These are phyloP conservation scores for Osedax fenrisi DNA, from an alignment of 2,888 invertebrate genomes.

Conservation along the genomic window DNA sequence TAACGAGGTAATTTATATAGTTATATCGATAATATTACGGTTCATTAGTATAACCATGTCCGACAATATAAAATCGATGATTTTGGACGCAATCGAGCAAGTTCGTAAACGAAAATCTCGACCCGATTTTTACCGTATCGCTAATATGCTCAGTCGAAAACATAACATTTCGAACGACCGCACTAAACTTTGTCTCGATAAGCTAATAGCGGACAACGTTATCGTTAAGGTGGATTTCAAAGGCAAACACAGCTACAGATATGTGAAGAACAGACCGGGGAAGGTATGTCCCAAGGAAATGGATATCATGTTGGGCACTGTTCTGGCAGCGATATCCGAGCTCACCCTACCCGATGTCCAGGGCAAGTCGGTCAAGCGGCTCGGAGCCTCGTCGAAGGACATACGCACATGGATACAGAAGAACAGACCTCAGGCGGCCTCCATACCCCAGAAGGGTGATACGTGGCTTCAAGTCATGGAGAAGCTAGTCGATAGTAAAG, in stretches of 20 bases:
- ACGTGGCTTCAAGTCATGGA: too few species aligned
- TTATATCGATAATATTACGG: too few species aligned
- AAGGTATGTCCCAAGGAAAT: slow-evolving; percentile 69
- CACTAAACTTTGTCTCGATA: slow-evolving; percentile 58
- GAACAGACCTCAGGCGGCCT: neutral
- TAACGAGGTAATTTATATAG: too few species aligned
- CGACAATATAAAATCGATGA: too few species aligned
- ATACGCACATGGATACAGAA: neutral
- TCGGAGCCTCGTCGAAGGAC: slow-evolving; percentile 1
- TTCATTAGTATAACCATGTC: too few species aligned
- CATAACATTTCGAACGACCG: slow-evolving; percentile 61
- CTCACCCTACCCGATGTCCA: slow-evolving; percentile 3
- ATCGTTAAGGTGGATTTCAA: slow-evolving; percentile 74
- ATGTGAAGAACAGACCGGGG: too few species aligned
- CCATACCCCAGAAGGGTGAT: too few species aligned
- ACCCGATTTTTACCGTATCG: slow-evolving; percentile 70
- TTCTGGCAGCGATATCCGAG: neutral
- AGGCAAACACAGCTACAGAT: slow-evolving; percentile 70
- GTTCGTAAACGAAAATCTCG: slow-evolving; percentile 70
- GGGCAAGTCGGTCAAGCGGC: neutral
- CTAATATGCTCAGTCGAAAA: slow-evolving; percentile 66
- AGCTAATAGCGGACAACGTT: slow-evolving; percentile 63
- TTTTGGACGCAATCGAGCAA: slow-evolving; percentile 73
- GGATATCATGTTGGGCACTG: slow-evolving; percentile 27
- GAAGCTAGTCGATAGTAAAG: neutral